A percentile compares a stretch with the other conserved stretches of the same genome.
These are phyloP conservation scores for Narcine bancroftii DNA, from an alignment of 2,113 vertebrate species.

Conservation along the genomic window DNA sequence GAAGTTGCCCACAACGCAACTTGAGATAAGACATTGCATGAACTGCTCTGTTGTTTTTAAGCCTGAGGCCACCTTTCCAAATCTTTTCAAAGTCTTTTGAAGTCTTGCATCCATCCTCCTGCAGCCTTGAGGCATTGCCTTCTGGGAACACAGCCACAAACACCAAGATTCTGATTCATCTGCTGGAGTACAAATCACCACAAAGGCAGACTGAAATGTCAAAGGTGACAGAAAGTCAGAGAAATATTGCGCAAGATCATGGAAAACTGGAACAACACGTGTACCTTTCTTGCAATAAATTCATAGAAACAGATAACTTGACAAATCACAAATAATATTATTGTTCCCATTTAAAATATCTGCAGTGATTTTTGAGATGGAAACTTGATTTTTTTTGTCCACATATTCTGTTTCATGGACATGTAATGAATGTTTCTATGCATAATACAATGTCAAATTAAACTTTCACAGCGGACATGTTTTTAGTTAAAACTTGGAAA, in stretches of 20 bases:
- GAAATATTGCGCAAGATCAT: not conserved
- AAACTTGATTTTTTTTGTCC: not conserved
- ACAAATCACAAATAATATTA: constrained; percentile 8
- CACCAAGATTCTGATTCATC: constrained; percentile 35
- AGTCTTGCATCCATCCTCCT: constrained; percentile 64
- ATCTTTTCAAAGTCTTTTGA: constrained; percentile 71
- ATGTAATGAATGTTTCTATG: not conserved
- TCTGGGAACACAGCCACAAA: constrained; percentile 59
- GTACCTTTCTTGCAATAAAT: not conserved
- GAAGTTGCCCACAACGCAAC: not conserved
- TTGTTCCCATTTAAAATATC: not conserved
- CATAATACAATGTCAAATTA: not conserved
- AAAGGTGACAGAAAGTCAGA: constrained; percentile 22
- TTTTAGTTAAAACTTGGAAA: not conserved
- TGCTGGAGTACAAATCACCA: constrained; percentile 21
- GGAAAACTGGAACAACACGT: not conserved
- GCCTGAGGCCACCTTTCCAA: constrained; percentile 66
- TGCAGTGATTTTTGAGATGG: not conserved
- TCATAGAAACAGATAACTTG: not conserved
- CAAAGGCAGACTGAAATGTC: constrained; percentile 16
- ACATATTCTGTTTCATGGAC: not conserved
- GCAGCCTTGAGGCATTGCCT: constrained; percentile 66
- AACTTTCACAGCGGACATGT: not conserved
- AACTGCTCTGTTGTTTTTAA: constrained; percentile 42
- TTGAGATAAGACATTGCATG: constrained; percentile 5